Evolutionary conservation across 2,797 vertebrate species (phyloP), one percentile per base, ranked within the genome.

Genomic region (Urophycis tenuis): DNA sequence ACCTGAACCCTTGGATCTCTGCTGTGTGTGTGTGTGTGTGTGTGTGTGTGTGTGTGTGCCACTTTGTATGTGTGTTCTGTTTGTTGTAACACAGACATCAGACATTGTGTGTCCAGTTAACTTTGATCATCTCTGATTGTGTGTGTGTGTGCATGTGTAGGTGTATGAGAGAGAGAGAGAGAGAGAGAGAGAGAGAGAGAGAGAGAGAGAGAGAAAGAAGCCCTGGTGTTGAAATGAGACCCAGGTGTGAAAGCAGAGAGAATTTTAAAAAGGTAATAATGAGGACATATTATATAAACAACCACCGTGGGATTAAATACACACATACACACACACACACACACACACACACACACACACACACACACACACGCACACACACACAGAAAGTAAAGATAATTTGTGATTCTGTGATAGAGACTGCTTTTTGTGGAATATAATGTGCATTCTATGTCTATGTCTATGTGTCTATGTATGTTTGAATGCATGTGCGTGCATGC

Each of bases 61-160:
- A 45, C 75, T 73, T 73, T 77, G 71, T 76, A 78, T 73, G 78
- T 74, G 33, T 77, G 77, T 81, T 29, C 60, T 64, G 60, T 29
- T 64, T 11, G 12, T 60, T 60, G 49, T 19, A 60, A 60, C 49
- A 60, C 19, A 60, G 22, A 60, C 53, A 49, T 45, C 35, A 36
- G 35, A 9, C 35, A 6, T 64, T 64, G 9, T 29, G 60, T 64
- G 60, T 64, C 60, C 60, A 64, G 60, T 64, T 64, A 64, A 64
- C 9, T 64, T 64, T 64, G 60, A 64, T 64, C 25, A 64, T 64
- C 60, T 29, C 25, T 3, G 60, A 67, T 67, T 25, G 12, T 67
- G 60, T 25, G 25, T n/a, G n/a, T 4, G n/a, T 2, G 60, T 29
- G 60, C 25, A 64, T 29, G 60, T 64, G n/a, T n/a, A 64, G 60